Percentiles rank a stretch among this genome's conserved stretches.
Evolutionary conservation across 2,113 vertebrate species (phyloP).

Genomic region (Nothocercus nigrocapillus): DNA sequence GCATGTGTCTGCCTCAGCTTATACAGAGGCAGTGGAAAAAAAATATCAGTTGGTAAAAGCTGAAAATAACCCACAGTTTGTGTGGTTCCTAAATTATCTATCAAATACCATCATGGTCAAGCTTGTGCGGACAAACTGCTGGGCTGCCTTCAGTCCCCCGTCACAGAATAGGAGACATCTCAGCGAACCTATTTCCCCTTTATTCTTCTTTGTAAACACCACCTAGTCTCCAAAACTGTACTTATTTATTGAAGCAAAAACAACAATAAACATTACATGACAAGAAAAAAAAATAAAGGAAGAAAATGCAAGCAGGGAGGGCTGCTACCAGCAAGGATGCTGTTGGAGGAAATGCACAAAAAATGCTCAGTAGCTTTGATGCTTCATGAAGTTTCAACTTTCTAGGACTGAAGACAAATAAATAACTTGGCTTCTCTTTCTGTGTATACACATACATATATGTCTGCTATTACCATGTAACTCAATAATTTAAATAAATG

Average conservation of each 20-base stretch:
- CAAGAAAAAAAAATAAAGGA: not conserved
- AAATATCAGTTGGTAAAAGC: not conserved
- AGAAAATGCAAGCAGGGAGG: not conserved
- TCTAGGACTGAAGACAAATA: not conserved
- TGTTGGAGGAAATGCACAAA: not conserved
- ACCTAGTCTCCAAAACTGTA: not conserved
- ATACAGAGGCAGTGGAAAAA: not conserved
- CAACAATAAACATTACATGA: not conserved
- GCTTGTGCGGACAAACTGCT: not conserved
- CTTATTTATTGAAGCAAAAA: not conserved
- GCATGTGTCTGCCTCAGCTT: not conserved
- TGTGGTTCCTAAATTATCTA: constrained; percentile 3
- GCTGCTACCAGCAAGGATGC: not conserved
- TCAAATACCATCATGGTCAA: not conserved
- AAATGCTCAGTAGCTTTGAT: not conserved
- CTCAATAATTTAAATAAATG: not conserved
- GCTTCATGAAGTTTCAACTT: not conserved
- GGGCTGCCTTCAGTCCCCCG: not conserved
- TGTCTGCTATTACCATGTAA: not conserved
- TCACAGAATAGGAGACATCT: not conserved
- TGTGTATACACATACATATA: not conserved
- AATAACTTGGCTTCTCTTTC: not conserved
- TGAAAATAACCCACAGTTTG: not conserved
- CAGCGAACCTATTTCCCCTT: not conserved
- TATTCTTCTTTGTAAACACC: not conserved